Base-by-base conservation (phyloP, 1,140 invertebrate genomes). In the Wiebesia pumilae region DNA sequence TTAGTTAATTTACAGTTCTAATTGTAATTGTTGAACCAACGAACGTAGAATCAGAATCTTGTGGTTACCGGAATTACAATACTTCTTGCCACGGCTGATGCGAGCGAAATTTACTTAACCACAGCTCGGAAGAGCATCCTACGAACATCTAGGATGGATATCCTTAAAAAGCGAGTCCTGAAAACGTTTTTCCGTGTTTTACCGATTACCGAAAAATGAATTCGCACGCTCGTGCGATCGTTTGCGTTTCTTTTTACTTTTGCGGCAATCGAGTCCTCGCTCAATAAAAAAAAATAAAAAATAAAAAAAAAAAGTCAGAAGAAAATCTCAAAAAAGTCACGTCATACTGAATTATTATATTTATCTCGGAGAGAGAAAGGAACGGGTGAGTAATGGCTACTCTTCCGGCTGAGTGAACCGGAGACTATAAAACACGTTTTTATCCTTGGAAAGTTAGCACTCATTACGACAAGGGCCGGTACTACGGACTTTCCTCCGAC, bases 401-500 rank as follows among this genome's bases (percentile, higher is more conserved):
- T 69, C 65, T 33, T 69, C 30, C 30, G 30, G 30, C 65, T 69
- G 65, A 69, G 65, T 33, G 35, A 69, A 69, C 65, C 33, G n/a
- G 30, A 33, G 65, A 69, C 65, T 69, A 69, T 69, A 33, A 69
- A 69, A 69, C 65, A 33, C 65, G 65, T 69, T 69, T 69, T 69
- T 30, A 30, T 16, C n/a, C n/a, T 6, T 12, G 65, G 7, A 67
- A 67, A 30, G 27, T 67, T 67, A 30, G 65, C 16, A 35, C 65
- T 69, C 12, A 16, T 33, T 69, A 69, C 65, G 14, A 24, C 21
- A 62, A 27, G 58, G 58, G 3, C 24, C 3, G 58, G 43, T 47
- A 47, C 43, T 47, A 7, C 14, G 24, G 24, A 58, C 54, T 58
- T 58, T 58, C 6, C 58, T 62, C 19, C 65, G 30, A 7, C 33